Conservation (phyloP, 2,888 invertebrate species). For the Ophion obscuratus region DNA sequence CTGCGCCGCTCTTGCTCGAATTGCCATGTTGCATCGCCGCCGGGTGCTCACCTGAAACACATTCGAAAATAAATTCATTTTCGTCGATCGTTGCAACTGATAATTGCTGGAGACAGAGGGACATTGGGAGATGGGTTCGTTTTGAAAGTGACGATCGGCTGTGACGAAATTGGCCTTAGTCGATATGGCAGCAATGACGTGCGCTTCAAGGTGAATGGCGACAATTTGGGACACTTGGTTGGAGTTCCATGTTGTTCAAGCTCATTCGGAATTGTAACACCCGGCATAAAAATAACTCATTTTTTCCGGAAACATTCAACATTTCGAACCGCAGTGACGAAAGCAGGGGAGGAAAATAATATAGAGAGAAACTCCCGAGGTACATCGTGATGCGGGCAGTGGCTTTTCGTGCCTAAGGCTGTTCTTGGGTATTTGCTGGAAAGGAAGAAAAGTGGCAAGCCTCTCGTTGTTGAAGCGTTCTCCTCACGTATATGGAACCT, state of each 20-base stretch:
- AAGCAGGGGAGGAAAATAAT: conserved; percentile 24
- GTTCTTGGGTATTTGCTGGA: conserved; percentile 28
- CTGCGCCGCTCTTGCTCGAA: conserved; percentile 82
- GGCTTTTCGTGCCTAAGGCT: conserved; percentile 19
- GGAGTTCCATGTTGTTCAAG: conserved; percentile 20
- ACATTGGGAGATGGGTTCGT: neutral
- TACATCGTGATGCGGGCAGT: conserved; percentile 8
- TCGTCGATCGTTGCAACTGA: neutral
- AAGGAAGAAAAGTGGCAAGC: conserved; percentile 32
- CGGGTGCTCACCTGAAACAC: conserved; percentile 85
- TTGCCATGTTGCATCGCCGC: conserved; percentile 86
- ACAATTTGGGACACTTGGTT: conserved; percentile 25
- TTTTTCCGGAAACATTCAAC: conserved; percentile 69
- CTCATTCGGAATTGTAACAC: conserved; percentile 23
- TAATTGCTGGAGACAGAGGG: neutral
- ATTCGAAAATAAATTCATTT: neutral
- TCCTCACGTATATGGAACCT: conserved; percentile 27
- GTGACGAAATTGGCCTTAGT: too few relatives aligned
- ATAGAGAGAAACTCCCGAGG: conserved; percentile 60
- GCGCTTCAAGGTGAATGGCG: conserved; percentile 66
- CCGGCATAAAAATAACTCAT: conserved; percentile 73
- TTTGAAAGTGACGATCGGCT: neutral
- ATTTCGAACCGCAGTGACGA: conserved; percentile 8
- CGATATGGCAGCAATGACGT: too few relatives aligned
- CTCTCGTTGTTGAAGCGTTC: conserved; percentile 32